Conservation (phyloP, 2,797 vertebrate genomes). For the Tenualosa thibaudeaui region DNA sequence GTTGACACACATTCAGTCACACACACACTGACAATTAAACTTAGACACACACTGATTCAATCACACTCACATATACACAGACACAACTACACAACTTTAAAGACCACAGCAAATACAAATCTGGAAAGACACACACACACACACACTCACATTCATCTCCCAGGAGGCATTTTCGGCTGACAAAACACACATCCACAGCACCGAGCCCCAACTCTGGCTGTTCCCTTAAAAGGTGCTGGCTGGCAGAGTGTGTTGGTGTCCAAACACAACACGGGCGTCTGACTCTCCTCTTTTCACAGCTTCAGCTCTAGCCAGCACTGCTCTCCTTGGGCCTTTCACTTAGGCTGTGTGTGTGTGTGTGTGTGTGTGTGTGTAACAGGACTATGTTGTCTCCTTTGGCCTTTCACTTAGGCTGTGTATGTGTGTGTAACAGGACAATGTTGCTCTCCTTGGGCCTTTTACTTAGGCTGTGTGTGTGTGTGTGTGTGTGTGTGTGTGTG, state of each 20-base stretch:
- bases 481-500: no score
- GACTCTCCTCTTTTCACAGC: not conserved
- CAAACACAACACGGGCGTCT: not conserved
- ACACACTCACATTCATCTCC: not conserved
- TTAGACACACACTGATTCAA: no score
- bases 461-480: no score
- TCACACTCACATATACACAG: not conserved
- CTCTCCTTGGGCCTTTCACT: no score
- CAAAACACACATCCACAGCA: not conserved
- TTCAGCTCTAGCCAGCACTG: no score
- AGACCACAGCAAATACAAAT: not conserved
- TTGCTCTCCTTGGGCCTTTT: no score
- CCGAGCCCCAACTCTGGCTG: not conserved
- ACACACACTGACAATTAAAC: not conserved
- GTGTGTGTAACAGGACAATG: no score
- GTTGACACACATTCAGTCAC: not conserved
- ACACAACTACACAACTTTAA: not conserved
- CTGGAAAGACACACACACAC: not conserved
- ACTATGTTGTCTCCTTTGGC: no score
- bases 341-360: no score
- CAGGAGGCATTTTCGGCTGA: not conserved
- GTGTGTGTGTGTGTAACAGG: no score
- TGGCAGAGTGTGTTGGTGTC: not conserved
- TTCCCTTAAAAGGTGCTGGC: slow-evolving; percentile 8
- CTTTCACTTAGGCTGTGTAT: no score